Base-by-base conservation (phyloP, 2,113 vertebrate genomes). In the Limanda limanda region DNA sequence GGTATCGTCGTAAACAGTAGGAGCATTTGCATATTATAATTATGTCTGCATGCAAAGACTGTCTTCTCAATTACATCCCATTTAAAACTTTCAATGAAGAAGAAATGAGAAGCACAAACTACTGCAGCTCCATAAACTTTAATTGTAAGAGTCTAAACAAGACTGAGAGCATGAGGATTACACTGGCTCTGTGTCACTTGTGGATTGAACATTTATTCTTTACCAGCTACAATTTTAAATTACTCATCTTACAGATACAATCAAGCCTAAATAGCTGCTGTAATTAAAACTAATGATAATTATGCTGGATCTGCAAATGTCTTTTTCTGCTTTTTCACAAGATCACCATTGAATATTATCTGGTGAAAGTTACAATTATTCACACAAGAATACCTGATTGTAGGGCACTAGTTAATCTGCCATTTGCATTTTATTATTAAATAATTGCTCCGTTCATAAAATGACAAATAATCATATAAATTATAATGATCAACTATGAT, bases 1-100 rank as follows among this genome's bases (percentile, higher is more conserved):
- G 66, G 60, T 56, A 55, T 78, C 37, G 37, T 74, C 35, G 61
- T 81, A 89, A 91, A 86, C 73, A 91, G 86, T 71, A 70, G 68
- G 27, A 35, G 23, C 25, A 93, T 92, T 92, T 91, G 86, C 90
- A 93, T 92, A 81, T 90, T 92, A 75, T 90, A 90, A 92, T 91
- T 77, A 90, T 73, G 76, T 82, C 72, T 59, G 71, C 79, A 71
- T 61, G 74, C 77, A 60, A 83, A 86, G 76, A 72, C 18, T 17
- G 60, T 82, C 82, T 82, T 78, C 78, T 86, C 85, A 86, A 91
- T 92, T 88, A 90, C 78, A 76, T 72, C 64, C 76, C 70, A 81
- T 80, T 88, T 83, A 82, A 86, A 87, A 87, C 75, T 82, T 87
- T 79, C 77, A 77, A 78, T 82, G 76, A 78, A 72, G 70, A 83